Percentiles rank a stretch among this genome's conserved stretches.
Conservation (phyloP, 2,888 invertebrate species). For the Apamea anceps region DNA sequence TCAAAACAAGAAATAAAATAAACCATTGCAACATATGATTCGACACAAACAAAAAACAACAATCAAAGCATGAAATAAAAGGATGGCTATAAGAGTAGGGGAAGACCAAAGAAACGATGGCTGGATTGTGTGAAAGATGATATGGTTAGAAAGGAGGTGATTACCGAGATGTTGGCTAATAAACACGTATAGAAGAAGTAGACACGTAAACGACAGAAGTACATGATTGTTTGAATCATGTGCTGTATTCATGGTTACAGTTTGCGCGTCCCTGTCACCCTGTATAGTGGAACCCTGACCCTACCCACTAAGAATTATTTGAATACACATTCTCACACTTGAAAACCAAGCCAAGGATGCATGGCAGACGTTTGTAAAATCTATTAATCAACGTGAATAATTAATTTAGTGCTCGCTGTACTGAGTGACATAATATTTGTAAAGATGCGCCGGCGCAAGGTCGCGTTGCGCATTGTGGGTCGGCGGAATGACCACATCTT, state of each 20-base stretch:
- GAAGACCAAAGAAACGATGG: neutral
- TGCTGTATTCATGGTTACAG: neutral
- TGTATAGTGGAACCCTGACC: constrained; percentile 2
- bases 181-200: neutral
- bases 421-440: constrained; percentile 70
- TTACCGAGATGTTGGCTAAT: neutral
- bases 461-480: constrained; percentile 57
- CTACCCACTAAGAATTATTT: neutral
- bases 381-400: constrained; percentile 63
- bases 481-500: constrained; percentile 32
- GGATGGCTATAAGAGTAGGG: neutral
- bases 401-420: constrained; percentile 48
- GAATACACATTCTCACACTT: constrained; percentile 45
- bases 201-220: neutral
- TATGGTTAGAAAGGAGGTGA: neutral
- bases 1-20: no score
- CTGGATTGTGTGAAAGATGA: neutral
- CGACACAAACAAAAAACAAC: no score
- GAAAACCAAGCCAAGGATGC: constrained; percentile 41
- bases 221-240: neutral
- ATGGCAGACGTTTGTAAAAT: constrained; percentile 40
- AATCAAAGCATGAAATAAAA: no score
- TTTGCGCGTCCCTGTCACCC: no score
- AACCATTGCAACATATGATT: no score
- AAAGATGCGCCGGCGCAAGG: constrained; percentile 72